Percentiles rank a stretch among this genome's conserved stretches.
Evolutionary conservation across 2,113 vertebrate species (phyloP).

Genomic region (Cinclus mexicanus): DNA sequence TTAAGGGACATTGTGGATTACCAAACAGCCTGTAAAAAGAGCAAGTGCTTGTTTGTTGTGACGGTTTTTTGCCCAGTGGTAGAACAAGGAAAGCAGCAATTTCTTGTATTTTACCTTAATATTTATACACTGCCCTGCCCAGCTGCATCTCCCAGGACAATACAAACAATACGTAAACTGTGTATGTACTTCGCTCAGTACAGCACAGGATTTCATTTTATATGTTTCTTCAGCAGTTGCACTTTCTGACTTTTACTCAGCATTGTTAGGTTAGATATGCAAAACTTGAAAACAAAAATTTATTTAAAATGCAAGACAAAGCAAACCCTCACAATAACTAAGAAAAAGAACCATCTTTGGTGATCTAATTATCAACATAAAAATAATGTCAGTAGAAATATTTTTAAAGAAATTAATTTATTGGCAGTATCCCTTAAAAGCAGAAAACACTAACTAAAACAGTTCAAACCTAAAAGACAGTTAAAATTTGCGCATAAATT

Average conservation of each 20-base stretch:
- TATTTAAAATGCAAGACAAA: neutral
- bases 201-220: neutral
- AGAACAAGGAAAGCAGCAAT: neutral
- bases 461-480: neutral
- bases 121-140: neutral
- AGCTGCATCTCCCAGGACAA: neutral
- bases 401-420: neutral
- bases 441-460: neutral
- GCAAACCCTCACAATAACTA: neutral
- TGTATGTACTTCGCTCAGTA: neutral
- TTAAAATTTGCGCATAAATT: neutral
- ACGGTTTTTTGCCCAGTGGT: neutral
- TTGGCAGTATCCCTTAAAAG: neutral
- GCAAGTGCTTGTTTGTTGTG: neutral
- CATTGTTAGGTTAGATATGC: neutral
- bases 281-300: neutral
- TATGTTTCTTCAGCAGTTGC: neutral
- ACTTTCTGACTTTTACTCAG: neutral
- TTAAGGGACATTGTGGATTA: neutral
- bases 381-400: neutral
- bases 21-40: neutral
- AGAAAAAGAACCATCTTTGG: neutral
- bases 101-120: neutral
- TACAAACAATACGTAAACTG: neutral
- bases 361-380: neutral